These are phyloP conservation scores for Tragelaphus scriptus DNA, from an alignment of 2,113 vertebrate genomes.

Conservation along the genomic window DNA sequence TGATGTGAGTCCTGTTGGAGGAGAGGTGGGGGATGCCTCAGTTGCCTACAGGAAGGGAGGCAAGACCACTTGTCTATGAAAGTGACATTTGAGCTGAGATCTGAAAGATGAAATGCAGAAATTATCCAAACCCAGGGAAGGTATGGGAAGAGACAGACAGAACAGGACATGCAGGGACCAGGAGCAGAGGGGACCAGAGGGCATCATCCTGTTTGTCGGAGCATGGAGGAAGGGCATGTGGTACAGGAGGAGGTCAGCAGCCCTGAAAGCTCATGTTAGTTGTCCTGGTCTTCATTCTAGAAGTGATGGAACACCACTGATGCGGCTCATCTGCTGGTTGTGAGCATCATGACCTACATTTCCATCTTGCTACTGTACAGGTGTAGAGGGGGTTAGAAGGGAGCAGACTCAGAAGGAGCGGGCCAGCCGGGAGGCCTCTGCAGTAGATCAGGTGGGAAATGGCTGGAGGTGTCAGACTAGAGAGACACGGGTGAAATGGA, in stretches of 20 bases:
- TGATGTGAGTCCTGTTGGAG: not conserved
- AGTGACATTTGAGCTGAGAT: not conserved
- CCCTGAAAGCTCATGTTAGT: not conserved
- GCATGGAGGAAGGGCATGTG: not conserved
- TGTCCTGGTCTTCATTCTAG: not conserved
- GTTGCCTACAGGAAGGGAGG: not conserved
- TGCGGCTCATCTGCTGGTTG: not conserved
- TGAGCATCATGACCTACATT: not conserved
- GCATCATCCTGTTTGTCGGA: not conserved
- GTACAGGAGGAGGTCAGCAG: not conserved
- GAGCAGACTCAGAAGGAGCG: not conserved
- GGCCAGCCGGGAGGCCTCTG: not conserved
- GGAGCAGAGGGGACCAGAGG: not conserved
- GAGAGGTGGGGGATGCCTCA: not conserved
- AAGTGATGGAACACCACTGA: not conserved
- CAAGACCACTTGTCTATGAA: not conserved
- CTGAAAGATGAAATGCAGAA: not conserved
- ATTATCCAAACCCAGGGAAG: not conserved
- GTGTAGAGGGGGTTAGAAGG: not conserved
- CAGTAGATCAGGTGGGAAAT: not conserved
- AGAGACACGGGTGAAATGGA: not conserved
- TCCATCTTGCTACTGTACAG: not conserved
- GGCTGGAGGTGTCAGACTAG: too few relatives aligned
- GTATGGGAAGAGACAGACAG: not conserved
- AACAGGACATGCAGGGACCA: not conserved